These are phyloP conservation scores for Calypte anna DNA, from an alignment of 2,113 vertebrate genomes.

Conservation along the genomic window DNA sequence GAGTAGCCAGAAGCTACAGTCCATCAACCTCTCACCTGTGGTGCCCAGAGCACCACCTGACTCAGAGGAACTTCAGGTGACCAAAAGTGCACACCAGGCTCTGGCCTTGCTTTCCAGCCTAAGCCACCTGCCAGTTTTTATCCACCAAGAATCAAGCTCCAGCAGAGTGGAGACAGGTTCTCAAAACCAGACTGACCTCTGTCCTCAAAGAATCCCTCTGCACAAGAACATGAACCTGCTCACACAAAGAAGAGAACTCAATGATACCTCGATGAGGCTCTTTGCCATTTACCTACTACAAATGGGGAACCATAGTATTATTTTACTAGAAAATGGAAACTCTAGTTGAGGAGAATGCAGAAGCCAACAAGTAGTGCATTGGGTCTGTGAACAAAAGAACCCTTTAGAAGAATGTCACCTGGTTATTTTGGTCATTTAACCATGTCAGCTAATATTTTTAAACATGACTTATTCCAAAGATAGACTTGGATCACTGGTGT, in stretches of 20 bases:
- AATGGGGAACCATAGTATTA: background rate
- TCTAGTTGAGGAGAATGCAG: background rate
- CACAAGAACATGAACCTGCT: background rate
- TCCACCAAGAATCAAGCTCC: background rate
- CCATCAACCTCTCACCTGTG: background rate
- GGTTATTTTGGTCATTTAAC: background rate
- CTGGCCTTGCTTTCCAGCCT: background rate
- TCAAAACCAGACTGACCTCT: background rate
- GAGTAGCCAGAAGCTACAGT: background rate
- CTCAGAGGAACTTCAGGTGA: background rate
- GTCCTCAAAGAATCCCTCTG: background rate
- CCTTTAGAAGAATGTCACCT: background rate
- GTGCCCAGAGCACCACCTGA: background rate
- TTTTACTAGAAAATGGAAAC: background rate
- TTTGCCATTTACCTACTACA: background rate
- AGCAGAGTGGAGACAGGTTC: background rate
- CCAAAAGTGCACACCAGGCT: background rate
- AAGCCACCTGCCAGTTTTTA: background rate
- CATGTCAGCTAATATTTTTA: background rate
- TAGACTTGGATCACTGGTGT: background rate
- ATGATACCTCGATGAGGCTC: background rate
- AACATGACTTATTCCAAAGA: background rate
- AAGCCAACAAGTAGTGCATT: background rate
- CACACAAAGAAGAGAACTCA: background rate
- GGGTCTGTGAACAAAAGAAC: background rate